phyloP scores from a whole-genome alignment of 30 jellyfish, hydroid and myxozoan genomes.

The Pelagia noctiluca region DNA sequence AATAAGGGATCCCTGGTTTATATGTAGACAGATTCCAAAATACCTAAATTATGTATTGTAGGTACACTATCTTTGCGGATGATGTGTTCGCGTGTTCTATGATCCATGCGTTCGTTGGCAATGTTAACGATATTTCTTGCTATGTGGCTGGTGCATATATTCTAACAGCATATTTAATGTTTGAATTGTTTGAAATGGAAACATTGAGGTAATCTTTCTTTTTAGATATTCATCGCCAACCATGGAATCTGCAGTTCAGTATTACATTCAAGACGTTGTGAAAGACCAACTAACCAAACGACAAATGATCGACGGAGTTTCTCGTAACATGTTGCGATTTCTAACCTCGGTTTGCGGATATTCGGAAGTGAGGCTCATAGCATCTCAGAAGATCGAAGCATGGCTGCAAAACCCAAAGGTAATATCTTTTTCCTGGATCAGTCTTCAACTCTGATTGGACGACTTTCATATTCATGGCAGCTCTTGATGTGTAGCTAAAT shows the following conservation, averaged over 20 bases:
- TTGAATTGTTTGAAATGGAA: no score
- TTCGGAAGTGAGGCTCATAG: constrained; percentile 89
- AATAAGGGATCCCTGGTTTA: no score
- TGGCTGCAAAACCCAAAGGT: constrained; percentile 99
- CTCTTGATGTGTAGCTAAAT: no score
- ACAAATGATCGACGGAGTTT: constrained; percentile 96
- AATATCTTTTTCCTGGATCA: background rate
- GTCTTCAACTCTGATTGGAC: constrained; percentile 1
- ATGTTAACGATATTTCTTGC: no score
- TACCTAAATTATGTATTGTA: no score
- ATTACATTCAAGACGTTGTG: constrained; percentile 89
- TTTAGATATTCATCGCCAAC: constrained; percentile 83
- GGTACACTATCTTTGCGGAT: no score
- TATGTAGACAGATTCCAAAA: no score
- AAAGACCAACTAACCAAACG: constrained; percentile 93
- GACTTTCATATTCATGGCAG: background rate
- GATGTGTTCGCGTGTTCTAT: no score
- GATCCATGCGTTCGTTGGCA: no score
- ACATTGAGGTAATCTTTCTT: no score
- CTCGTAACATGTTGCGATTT: constrained; percentile 91
- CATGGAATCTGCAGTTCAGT: constrained; percentile 84
- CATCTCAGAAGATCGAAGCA: constrained; percentile 94
- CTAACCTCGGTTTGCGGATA: constrained; percentile 93
- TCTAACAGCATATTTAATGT: no score
- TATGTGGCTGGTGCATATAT: no score